Percentiles rank a stretch among this genome's conserved stretches.
These are phyloP conservation scores for Remorina albescens DNA, from an alignment of 2,797 vertebrate species.

Conservation along the genomic window DNA sequence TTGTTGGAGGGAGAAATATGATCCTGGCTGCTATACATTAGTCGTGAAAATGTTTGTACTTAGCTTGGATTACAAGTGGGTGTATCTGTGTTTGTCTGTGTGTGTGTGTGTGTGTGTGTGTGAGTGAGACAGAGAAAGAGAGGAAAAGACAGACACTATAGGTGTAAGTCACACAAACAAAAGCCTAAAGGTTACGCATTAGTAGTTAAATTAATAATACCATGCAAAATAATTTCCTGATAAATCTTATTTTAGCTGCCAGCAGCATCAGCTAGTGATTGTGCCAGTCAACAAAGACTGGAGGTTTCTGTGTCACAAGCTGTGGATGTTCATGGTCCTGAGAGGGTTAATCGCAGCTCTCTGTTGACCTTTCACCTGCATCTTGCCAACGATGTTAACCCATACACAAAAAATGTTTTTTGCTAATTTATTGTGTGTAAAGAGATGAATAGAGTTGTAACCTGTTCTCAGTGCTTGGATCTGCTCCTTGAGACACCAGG, in stretches of 20 bases:
- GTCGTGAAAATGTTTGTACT: slow-evolving; percentile 55
- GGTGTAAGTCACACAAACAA: slow-evolving; percentile 5
- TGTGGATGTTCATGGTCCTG: background rate
- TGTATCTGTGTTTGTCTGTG: no score
- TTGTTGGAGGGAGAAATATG: slow-evolving; percentile 26
- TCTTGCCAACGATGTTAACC: background rate
- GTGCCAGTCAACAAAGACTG: background rate
- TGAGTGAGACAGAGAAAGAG: background rate
- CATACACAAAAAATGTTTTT: no score
- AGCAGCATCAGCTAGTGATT: background rate
- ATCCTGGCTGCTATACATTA: slow-evolving; percentile 56
- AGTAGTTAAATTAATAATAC: slow-evolving; percentile 14
- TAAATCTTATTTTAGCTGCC: background rate
- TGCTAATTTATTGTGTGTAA: no score
- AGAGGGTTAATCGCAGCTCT: background rate
- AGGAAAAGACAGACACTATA: background rate
- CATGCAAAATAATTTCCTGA: slow-evolving; percentile 23
- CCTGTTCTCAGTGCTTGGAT: no score
- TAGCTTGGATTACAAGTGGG: slow-evolving; percentile 65
- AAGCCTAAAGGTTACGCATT: slow-evolving; percentile 22
- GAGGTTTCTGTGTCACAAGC: background rate
- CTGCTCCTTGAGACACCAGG: no score
- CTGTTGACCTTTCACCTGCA: background rate
- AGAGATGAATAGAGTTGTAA: no score
- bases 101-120: background rate